phyloP scores from a whole-genome alignment of 2,888 invertebrate genomes.

The Apotomis turbidana region DNA sequence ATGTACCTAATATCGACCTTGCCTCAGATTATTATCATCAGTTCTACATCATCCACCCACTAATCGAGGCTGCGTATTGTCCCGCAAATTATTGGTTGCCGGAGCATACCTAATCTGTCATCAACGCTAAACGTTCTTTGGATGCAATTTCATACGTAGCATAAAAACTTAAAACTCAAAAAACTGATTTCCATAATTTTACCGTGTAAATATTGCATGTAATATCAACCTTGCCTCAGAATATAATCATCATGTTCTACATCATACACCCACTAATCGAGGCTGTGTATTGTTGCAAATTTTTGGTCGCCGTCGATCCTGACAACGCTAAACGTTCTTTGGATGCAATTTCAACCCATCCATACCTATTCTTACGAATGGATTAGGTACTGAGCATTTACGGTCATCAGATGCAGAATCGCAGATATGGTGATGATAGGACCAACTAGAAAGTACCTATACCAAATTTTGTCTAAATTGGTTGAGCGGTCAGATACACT shows the following conservation, averaged over 20 bases:
- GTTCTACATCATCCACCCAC: constrained; percentile 38
- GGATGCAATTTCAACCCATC: neutral
- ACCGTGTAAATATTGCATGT: constrained; percentile 43
- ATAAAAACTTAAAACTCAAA: neutral
- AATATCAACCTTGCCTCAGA: constrained; percentile 38
- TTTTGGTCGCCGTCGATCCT: constrained; percentile 49
- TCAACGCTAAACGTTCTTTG: neutral
- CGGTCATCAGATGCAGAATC: too few relatives aligned
- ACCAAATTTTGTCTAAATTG: too few relatives aligned
- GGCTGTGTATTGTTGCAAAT: constrained; percentile 63
- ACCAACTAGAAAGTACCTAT: too few relatives aligned
- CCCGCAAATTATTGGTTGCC: constrained; percentile 56
- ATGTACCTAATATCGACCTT: constrained; percentile 42
- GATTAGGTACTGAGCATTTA: too few relatives aligned
- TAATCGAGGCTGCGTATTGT: constrained; percentile 68
- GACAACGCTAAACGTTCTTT: neutral
- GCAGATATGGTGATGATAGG: too few relatives aligned
- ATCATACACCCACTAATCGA: constrained; percentile 55
- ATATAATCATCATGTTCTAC: constrained; percentile 52
- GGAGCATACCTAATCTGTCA: neutral
- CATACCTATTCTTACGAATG: too few relatives aligned
- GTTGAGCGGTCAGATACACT: too few relatives aligned
- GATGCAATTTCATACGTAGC: neutral
- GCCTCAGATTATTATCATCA: constrained; percentile 52
- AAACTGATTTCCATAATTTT: neutral